Conservation (phyloP, 2,888 invertebrate genomes). For the Pristionchus maxplancki region DNA sequence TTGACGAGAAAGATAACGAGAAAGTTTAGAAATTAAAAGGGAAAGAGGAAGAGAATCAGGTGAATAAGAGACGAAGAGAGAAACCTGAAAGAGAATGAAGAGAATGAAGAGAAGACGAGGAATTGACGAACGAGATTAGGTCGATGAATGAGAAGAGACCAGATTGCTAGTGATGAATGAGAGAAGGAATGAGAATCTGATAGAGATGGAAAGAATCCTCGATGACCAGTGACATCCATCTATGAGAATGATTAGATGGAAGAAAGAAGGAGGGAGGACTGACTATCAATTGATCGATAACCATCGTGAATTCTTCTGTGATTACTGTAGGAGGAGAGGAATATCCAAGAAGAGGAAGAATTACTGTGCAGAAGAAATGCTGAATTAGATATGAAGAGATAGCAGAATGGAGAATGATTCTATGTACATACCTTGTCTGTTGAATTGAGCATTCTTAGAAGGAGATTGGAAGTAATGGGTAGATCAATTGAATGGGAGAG, state of each 20-base stretch:
- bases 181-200: constrained; percentile 25
- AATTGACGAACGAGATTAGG: constrained; percentile 61
- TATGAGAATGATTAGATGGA: not conserved
- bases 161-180: constrained; percentile 58
- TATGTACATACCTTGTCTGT: constrained; percentile 66
- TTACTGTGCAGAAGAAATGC: constrained; percentile 74
- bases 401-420: not conserved
- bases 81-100: constrained; percentile 52
- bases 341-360: constrained; percentile 73
- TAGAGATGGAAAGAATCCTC: constrained; percentile 38
- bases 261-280: constrained; percentile 4
- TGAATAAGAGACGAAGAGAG: constrained; percentile 67
- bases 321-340: constrained; percentile 64
- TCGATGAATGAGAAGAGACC: constrained; percentile 71
- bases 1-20: constrained; percentile 64
- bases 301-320: constrained; percentile 64
- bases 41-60: constrained; percentile 71
- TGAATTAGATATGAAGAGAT: too few species aligned
- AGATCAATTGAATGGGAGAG: constrained; percentile 50
- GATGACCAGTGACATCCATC: constrained; percentile 9
- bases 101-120: constrained; percentile 23
- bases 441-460: constrained; percentile 67
- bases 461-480: constrained; percentile 62
- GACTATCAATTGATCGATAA: constrained; percentile 69
- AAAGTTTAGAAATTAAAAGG: constrained; percentile 67